phyloP scores from a whole-genome alignment of 2,113 vertebrate species.

The Perca fluviatilis region DNA sequence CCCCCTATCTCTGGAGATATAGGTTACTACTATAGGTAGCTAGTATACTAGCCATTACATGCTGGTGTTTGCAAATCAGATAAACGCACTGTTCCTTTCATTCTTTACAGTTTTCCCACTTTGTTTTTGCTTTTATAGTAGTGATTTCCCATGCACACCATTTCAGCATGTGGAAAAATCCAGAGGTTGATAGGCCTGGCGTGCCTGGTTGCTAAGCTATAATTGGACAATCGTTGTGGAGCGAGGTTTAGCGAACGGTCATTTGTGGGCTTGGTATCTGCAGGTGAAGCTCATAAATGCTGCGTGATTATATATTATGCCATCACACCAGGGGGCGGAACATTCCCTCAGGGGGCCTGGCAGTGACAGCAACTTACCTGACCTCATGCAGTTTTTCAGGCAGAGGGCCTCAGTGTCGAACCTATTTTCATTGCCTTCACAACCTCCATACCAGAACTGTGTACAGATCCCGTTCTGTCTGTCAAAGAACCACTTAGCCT shows the following conservation, averaged over 20 bases:
- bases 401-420: conserved; percentile 88
- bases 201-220: background rate
- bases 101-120: background rate
- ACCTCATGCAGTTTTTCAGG: conserved; percentile 83
- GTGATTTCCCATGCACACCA: too few relatives aligned
- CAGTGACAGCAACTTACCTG: conserved; percentile 82
- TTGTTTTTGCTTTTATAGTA: background rate
- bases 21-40: too few relatives aligned
- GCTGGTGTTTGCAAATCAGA: too few relatives aligned
- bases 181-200: background rate
- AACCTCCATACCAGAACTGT: conserved; percentile 91
- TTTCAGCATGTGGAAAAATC: too few relatives aligned
- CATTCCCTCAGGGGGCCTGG: conserved; percentile 10
- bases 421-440: conserved; percentile 90
- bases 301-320: background rate
- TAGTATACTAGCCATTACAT: too few relatives aligned
- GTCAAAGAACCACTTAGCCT: conserved; percentile 92
- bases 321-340: background rate
- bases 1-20: too few relatives aligned
- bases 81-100: background rate
- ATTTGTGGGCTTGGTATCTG: background rate
- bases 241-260: background rate
- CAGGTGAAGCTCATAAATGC: background rate
- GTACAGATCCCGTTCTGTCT: conserved; percentile 88
- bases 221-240: background rate